These are phyloP conservation scores for Palaemon carinicauda DNA, from an alignment of 1,140 invertebrate genomes.

Conservation along the genomic window DNA sequence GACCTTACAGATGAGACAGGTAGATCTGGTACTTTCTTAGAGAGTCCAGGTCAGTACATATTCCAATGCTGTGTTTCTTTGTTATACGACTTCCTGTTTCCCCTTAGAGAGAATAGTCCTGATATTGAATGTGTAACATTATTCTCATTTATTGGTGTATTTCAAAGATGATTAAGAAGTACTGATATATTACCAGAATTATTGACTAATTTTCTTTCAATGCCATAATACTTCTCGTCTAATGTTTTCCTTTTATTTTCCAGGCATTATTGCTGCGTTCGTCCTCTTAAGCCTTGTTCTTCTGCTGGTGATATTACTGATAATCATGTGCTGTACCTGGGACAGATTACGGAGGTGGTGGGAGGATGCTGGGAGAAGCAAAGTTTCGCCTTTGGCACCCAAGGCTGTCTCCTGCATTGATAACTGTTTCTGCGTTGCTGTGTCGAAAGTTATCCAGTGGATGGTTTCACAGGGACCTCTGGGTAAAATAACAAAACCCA, in stretches of 20 bases:
- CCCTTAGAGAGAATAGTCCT: no score
- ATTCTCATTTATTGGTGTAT: no score
- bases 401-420: slow-evolving; percentile 20
- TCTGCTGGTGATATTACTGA: background rate
- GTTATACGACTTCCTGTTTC: no score
- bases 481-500: background rate
- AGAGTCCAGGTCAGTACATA: no score
- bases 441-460: slow-evolving; percentile 27
- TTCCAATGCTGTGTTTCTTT: no score
- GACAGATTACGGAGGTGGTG: slow-evolving; percentile 5
- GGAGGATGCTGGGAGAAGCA: background rate
- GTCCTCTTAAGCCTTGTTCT: background rate
- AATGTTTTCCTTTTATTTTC: background rate
- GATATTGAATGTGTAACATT: no score
- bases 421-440: slow-evolving; percentile 20
- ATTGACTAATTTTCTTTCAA: background rate
- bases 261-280: background rate
- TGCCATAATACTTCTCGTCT: background rate
- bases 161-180: no score
- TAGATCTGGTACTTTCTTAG: no score
- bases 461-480: background rate
- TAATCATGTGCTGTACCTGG: slow-evolving; percentile 16
- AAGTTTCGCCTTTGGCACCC: background rate
- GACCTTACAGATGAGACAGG: no score
- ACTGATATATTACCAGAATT: no score